phyloP scores from a whole-genome alignment of 2,113 vertebrate genomes.

The Toxotes jaculatrix region DNA sequence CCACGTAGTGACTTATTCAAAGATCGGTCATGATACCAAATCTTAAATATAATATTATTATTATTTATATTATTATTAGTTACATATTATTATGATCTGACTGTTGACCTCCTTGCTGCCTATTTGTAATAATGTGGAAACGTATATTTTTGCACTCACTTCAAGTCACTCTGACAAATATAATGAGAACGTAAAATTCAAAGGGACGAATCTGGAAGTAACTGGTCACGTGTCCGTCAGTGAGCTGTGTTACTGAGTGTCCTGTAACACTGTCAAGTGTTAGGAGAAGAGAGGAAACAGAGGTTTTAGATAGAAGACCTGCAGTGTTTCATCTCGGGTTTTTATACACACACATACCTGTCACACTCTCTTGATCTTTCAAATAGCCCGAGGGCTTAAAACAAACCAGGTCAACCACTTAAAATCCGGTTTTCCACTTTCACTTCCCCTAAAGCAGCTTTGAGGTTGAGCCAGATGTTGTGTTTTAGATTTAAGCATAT shows the following conservation, averaged over 20 bases:
- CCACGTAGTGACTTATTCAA: not conserved
- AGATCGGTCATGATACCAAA: not conserved
- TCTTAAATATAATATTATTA: not conserved
- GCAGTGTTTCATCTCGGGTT: not conserved
- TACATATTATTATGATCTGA: not conserved
- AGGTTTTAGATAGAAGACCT: not conserved
- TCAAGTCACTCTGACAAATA: not conserved
- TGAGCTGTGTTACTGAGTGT: not conserved
- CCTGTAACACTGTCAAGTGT: not conserved
- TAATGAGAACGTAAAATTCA: not conserved
- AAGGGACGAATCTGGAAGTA: not conserved
- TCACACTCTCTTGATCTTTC: not conserved
- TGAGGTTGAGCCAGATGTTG: not conserved
- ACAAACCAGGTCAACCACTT: not conserved
- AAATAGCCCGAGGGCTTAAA: not conserved
- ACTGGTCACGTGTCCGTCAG: conserved; percentile 8
- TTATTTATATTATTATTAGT: not conserved
- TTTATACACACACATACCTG: conserved; percentile 3
- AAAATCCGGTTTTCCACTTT: not conserved
- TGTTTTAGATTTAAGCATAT: too few species aligned
- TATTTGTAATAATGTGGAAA: not conserved
- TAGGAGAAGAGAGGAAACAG: conserved; percentile 1
- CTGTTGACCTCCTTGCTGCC: not conserved
- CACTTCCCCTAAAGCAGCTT: not conserved
- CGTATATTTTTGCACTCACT: not conserved